Evolutionary conservation across 2,888 invertebrate genomes (phyloP).

Genomic region (Keiferia lycopersicella): DNA sequence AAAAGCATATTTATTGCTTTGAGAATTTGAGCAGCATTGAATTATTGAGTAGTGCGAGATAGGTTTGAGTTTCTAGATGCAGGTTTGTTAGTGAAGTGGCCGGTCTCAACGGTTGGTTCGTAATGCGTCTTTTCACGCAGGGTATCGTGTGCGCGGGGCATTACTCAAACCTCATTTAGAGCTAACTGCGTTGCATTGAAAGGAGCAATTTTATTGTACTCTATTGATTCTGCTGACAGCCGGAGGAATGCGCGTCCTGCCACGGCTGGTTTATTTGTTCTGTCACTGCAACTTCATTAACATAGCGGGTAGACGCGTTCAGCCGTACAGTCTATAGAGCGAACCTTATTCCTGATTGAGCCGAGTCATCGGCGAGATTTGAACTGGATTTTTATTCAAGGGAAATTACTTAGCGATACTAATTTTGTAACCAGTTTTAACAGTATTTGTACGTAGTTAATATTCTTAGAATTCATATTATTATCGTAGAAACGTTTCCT

Average conservation of each 20-base stretch:
- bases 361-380: conserved; percentile 7
- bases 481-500: conserved; percentile 2
- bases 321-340: conserved; percentile 8
- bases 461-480: neutral
- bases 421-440: neutral
- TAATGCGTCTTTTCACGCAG: conserved; percentile 66
- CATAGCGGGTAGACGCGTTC: conserved; percentile 27
- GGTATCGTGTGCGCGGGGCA: conserved; percentile 68
- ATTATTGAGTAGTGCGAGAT: neutral
- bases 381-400: conserved; percentile 9
- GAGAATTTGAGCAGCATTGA: conserved; percentile 17
- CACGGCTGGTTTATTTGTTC: conserved; percentile 60
- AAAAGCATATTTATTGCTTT: conserved; percentile 19
- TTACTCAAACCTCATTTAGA: conserved; percentile 80
- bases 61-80: conserved; percentile 11
- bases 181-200: conserved; percentile 74
- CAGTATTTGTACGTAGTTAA: neutral
- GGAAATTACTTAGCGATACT: neutral
- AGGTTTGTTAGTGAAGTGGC: conserved; percentile 9
- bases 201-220: conserved; percentile 76
- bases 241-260: conserved; percentile 57
- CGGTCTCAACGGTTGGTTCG: conserved; percentile 41
- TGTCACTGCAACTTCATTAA: conserved; percentile 49
- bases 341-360: conserved; percentile 13
- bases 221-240: conserved; percentile 76